Evolutionary conservation across 2,888 invertebrate genomes (phyloP), one percentile per base, ranked within the genome.

Genomic region (Scrobipalpa atriplicella): DNA sequence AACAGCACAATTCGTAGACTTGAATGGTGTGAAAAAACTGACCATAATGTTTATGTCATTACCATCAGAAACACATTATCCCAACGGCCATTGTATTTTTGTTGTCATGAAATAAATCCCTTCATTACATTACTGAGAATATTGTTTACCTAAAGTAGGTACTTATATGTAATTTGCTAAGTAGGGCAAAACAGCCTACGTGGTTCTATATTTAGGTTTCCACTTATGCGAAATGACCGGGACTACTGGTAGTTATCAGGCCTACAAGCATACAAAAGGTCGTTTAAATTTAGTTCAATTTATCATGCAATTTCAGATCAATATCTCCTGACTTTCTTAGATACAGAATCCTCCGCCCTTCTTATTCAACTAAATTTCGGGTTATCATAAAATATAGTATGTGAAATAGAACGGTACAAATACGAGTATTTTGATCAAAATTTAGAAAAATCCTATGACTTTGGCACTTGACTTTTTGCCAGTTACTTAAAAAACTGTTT

Each of bases 211-310:
- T 54, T 54, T 21, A 54, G 54, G 21, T 54, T 54, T 21, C 7
- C 7, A 19, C 54, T 54, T 54, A n/a, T 19, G 18, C 19, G 19
- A 54, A 11, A 10, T 1, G 54, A 19, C 54, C 19, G 54, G 54
- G 21, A 54, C 18, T 29, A 54, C 18, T 29, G 29, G 18, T 10
- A 21, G 54, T 54, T 19, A 54, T 54, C 21, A 21, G 18, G 54
- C 54, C 54, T 36, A 16, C 36, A 13, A 1, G 18, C 6, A 8
- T 11, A 11, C 60, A 60, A 11, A 7, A 60, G 36, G 36, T 60
- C 39, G 16, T 60, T 38, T 39, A n/a, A 36, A 39, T 60, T 60
- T 10, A 38, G 54, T 54, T 54, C 54, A 54, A 54, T 54, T 18
- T 54, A 54, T 3, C 29, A 29, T 47, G 47, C 47, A 47, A 47